Evolutionary conservation across 1,140 invertebrate species (phyloP).

Genomic region (Brachionus rotundiformis): DNA sequence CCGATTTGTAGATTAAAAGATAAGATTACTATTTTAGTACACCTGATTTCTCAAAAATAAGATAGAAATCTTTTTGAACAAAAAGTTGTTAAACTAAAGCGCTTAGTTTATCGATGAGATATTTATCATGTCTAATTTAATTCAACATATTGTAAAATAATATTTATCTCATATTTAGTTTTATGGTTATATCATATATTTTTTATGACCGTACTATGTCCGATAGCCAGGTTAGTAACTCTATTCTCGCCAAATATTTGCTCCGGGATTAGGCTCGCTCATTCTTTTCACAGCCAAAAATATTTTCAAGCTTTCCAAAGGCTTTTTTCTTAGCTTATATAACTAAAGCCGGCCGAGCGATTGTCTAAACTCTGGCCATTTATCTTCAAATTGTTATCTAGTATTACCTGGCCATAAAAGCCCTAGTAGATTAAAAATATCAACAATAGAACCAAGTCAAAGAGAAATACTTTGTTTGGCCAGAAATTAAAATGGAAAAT

Average conservation of each 20-base stretch:
- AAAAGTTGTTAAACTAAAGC: slow-evolving; percentile 1
- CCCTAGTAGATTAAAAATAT: no score
- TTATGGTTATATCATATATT: slow-evolving; percentile 11
- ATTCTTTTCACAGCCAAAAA: background rate
- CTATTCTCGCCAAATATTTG: slow-evolving; percentile 2
- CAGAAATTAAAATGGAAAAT: no score
- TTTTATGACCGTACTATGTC: background rate
- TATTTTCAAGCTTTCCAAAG: background rate
- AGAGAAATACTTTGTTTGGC: no score
- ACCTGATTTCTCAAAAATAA: background rate
- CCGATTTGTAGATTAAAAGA: background rate
- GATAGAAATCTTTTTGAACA: background rate
- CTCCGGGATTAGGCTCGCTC: background rate
- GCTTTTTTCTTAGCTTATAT: background rate
- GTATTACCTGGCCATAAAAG: no score
- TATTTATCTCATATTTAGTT: slow-evolving; percentile 4
- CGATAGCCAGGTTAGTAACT: background rate
- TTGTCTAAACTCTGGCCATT: no score
- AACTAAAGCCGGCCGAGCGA: no score
- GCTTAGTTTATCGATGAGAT: background rate
- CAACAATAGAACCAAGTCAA: no score
- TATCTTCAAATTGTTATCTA: no score
- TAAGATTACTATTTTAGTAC: background rate
- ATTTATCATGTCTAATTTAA: background rate
- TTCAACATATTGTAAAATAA: background rate